phyloP scores from a whole-genome alignment of 2,888 invertebrate genomes.

The Acleris laterana region DNA sequence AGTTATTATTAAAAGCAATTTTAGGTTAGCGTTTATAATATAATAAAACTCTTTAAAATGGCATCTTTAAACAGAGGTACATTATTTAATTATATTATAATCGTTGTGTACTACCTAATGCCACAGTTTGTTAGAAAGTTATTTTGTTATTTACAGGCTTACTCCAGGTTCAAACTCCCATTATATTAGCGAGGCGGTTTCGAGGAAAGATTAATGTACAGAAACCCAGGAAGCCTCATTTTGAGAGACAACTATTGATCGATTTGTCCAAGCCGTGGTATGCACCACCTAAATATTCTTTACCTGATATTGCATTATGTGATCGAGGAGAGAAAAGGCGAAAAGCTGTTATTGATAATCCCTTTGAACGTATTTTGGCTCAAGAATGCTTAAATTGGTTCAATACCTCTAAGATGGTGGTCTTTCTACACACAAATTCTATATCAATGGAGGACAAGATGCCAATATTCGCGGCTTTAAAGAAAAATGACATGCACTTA shows the following conservation, averaged over 20 bases:
- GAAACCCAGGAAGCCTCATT: conserved; percentile 88
- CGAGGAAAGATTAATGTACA: conserved; percentile 92
- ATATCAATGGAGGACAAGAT: conserved; percentile 87
- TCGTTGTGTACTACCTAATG: background rate
- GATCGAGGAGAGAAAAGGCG: conserved; percentile 55
- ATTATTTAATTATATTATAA: background rate
- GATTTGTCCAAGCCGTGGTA: conserved; percentile 87
- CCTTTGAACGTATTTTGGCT: conserved; percentile 89
- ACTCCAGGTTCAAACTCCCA: conserved; percentile 66
- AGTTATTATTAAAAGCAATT: background rate
- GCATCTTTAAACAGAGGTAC: conserved; percentile 56
- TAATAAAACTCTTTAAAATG: conserved; percentile 43
- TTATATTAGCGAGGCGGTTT: conserved; percentile 86
- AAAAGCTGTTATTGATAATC: conserved; percentile 82
- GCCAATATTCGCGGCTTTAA: conserved; percentile 85
- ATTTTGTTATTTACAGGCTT: conserved; percentile 62
- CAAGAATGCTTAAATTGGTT: conserved; percentile 89
- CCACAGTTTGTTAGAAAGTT: conserved; percentile 1
- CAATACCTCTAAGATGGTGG: conserved; percentile 88
- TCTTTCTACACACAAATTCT: conserved; percentile 89
- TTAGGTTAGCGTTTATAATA: background rate
- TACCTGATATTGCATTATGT: conserved; percentile 82
- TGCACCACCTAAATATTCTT: conserved; percentile 67
- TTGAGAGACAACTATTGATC: conserved; percentile 86
- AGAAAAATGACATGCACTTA: conserved; percentile 88